These are phyloP conservation scores for Protosalanx chinensis DNA, from an alignment of 2,797 vertebrate genomes.

Conservation along the genomic window DNA sequence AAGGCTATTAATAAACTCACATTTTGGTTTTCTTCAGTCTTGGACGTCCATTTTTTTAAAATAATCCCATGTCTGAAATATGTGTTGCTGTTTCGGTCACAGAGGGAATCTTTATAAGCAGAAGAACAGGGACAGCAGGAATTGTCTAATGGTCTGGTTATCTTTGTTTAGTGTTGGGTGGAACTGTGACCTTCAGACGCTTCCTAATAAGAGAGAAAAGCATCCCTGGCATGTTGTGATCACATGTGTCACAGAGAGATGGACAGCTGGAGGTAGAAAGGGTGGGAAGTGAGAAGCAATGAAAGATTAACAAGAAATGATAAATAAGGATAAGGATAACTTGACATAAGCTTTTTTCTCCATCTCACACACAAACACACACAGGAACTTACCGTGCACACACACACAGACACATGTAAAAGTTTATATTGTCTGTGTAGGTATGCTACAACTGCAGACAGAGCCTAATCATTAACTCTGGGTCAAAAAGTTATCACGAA, in stretches of 20 bases:
- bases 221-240: slow-evolving; percentile 11
- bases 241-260: slow-evolving; percentile 7
- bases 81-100: neutral
- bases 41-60: neutral
- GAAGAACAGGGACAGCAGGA: neutral
- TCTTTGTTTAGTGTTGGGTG: slow-evolving; percentile 29
- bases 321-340: neutral
- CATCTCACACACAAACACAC: neutral
- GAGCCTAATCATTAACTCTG: slow-evolving; percentile 29
- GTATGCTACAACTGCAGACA: slow-evolving; percentile 10
- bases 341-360: too few relatives aligned
- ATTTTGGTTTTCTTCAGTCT: slow-evolving; percentile 16
- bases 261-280: slow-evolving; percentile 10
- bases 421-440: slow-evolving; percentile 16
- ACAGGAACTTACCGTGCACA: neutral
- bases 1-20: neutral
- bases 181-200: slow-evolving; percentile 26
- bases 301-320: neutral
- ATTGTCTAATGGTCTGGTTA: neutral
- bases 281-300: neutral
- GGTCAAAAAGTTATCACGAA: slow-evolving; percentile 53
- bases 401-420: neutral
- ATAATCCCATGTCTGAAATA: neutral
- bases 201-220: slow-evolving; percentile 2
- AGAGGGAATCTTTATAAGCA: neutral